These are phyloP conservation scores for Poeciliopsis paucimaculata DNA, from an alignment of 2,797 vertebrate species.

Conservation along the genomic window DNA sequence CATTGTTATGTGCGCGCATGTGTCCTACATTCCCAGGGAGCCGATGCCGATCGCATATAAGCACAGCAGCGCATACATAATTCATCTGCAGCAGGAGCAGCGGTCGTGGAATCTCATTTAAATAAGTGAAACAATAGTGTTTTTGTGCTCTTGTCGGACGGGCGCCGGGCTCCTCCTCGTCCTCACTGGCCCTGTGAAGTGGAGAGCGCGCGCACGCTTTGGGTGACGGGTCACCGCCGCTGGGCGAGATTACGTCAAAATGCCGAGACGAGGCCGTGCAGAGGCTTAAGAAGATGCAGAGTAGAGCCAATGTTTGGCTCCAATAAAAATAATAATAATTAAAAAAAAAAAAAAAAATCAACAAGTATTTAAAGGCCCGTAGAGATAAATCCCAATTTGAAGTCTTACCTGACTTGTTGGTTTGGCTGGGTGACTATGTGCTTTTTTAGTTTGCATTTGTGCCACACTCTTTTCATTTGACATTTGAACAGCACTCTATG, in stretches of 20 bases:
- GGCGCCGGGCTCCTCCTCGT: constrained; percentile 51
- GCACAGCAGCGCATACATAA: constrained; percentile 74
- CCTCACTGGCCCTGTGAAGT: constrained; percentile 38
- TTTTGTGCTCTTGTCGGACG: constrained; percentile 60
- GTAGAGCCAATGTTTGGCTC: constrained; percentile 24
- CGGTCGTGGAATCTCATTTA: constrained; percentile 70
- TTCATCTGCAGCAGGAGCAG: constrained; percentile 65
- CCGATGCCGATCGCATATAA: constrained; percentile 68
- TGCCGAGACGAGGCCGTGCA: constrained; percentile 24
- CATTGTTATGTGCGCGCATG: constrained; percentile 78
- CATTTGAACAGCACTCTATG: background rate
- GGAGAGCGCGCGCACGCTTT: constrained; percentile 36
- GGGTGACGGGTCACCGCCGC: constrained; percentile 54
- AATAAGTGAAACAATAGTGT: constrained; percentile 72
- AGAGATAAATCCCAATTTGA: background rate
- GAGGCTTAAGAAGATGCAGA: constrained; percentile 49
- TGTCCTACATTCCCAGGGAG: constrained; percentile 79
- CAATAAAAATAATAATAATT: no score
- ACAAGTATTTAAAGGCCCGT: constrained; percentile 14
- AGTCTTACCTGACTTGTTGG: background rate
- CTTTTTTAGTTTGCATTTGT: background rate
- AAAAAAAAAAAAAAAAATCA: background rate
- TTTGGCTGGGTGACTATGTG: background rate
- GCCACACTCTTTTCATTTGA: background rate
- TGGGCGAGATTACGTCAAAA: constrained; percentile 54